A percentile compares a stretch with the other conserved stretches of the same genome.
These are phyloP conservation scores for Stegana nigrithorax DNA, from an alignment of 2,888 invertebrate species.

Conservation along the genomic window DNA sequence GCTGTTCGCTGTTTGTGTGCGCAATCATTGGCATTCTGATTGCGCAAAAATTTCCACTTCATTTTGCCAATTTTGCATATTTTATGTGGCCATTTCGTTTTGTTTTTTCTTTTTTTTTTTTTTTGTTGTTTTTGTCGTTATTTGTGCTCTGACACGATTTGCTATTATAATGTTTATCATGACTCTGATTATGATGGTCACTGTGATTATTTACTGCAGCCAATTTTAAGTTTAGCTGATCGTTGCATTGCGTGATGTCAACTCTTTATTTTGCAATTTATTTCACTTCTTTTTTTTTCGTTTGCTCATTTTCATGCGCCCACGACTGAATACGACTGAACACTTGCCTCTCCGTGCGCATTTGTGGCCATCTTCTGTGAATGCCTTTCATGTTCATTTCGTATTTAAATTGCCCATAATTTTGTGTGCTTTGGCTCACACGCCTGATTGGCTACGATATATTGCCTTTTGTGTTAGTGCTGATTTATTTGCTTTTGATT, in stretches of 20 bases:
- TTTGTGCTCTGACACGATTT: too few relatives aligned
- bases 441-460: background rate
- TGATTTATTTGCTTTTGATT: constrained; percentile 15
- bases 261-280: background rate
- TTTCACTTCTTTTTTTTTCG: background rate
- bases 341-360: constrained; percentile 12
- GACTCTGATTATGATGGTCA: too few relatives aligned
- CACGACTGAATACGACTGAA: too few relatives aligned
- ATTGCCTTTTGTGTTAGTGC: background rate
- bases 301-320: too few relatives aligned
- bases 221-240: constrained; percentile 35
- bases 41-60: constrained; percentile 6
- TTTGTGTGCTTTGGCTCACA: too few relatives aligned
- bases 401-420: constrained; percentile 48
- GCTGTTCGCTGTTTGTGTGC: too few relatives aligned
- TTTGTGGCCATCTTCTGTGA: constrained; percentile 21
- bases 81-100: background rate
- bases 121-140: background rate
- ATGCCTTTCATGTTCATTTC: constrained; percentile 40
- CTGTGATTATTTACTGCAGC: background rate
- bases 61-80: constrained; percentile 6
- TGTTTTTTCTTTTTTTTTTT: background rate
- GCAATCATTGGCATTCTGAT: too few relatives aligned
- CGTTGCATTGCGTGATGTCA: constrained; percentile 48
- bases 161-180: too few relatives aligned